Percentiles rank a stretch among this genome's conserved stretches.
These are phyloP conservation scores for Chlorocebus sabaeus DNA, from an alignment of 2,113 vertebrate genomes.

Conservation along the genomic window DNA sequence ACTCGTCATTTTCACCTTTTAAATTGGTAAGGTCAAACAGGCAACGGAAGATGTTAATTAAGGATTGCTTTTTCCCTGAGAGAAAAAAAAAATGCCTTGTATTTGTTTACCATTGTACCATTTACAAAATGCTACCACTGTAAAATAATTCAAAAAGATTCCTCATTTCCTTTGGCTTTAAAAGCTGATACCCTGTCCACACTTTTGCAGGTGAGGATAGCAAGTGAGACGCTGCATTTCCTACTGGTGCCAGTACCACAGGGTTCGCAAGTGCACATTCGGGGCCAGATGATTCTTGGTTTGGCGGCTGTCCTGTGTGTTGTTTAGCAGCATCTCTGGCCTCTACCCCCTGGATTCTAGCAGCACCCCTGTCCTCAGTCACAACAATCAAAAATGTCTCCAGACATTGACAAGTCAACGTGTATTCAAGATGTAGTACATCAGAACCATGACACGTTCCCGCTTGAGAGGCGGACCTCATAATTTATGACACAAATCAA, in stretches of 20 bases:
- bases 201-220: not conserved
- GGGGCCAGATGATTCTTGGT: not conserved
- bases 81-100: not conserved
- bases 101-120: not conserved
- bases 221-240: rapidly evolving
- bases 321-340: not conserved
- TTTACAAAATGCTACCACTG: not conserved
- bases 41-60: not conserved
- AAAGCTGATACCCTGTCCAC: not conserved
- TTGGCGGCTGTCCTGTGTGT: not conserved
- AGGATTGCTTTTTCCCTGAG: not conserved
- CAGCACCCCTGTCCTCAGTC: not conserved
- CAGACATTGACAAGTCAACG: not conserved
- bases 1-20: not conserved
- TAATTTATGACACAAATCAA: not conserved
- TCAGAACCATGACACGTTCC: not conserved
- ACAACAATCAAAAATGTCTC: not conserved
- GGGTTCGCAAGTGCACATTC: not conserved
- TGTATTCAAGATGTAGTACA: not conserved
- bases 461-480: not conserved
- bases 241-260: not conserved
- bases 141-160: not conserved
- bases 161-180: not conserved
- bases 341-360: not conserved
- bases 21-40: not conserved